Conservation (phyloP, 2,888 invertebrate species). For the Ametastegia equiseti region DNA sequence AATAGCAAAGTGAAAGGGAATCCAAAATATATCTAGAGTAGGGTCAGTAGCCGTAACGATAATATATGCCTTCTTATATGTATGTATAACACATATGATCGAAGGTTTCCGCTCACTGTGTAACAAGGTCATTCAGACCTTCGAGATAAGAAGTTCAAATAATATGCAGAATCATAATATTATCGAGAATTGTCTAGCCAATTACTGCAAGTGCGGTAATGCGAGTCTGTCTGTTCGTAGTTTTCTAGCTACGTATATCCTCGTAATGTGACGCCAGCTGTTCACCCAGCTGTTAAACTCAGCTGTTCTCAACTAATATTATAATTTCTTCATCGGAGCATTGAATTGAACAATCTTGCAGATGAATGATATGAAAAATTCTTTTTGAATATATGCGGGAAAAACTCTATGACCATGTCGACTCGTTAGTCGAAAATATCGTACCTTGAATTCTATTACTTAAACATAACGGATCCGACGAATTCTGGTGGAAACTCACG, state of each 20-base stretch:
- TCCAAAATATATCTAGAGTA: conserved; percentile 6
- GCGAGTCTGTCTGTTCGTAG: too few species aligned
- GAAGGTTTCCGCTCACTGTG: conserved; percentile 3
- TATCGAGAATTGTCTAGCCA: not conserved
- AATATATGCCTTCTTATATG: too few species aligned
- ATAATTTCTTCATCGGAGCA: not conserved
- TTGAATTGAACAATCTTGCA: not conserved
- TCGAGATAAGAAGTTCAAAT: conserved; percentile 19
- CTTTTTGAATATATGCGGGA: not conserved
- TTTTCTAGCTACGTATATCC: too few species aligned
- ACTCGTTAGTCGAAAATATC: too few species aligned
- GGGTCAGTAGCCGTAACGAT: conserved; percentile 13
- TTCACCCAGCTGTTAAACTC: not conserved
- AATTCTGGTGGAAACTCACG: too few species aligned
- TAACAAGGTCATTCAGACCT: conserved; percentile 19
- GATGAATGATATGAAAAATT: not conserved
- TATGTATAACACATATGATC: not conserved
- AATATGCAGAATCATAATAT: not conserved
- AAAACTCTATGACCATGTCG: not conserved
- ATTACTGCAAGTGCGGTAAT: not conserved
- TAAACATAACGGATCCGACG: too few species aligned
- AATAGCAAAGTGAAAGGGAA: conserved; percentile 21
- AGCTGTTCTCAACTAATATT: not conserved
- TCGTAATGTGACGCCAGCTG: conserved; percentile 1
- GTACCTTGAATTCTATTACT: too few species aligned